These are phyloP conservation scores for Griposia aprilina DNA, from an alignment of 2,888 invertebrate genomes.

Conservation along the genomic window DNA sequence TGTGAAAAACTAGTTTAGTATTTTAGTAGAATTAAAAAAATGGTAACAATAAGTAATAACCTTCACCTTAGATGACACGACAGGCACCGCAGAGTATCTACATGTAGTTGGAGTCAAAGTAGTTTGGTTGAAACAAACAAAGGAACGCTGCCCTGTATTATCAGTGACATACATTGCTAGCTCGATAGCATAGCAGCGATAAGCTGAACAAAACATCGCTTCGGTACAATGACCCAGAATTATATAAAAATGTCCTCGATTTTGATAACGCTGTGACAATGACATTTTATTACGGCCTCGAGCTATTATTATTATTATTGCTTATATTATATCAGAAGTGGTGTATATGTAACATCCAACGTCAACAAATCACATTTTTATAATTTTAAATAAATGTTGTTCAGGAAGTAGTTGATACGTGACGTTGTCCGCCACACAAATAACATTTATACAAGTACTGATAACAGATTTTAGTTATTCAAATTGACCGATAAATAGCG, in stretches of 20 bases:
- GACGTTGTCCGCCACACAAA: constrained; percentile 37
- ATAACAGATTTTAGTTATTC: constrained; percentile 38
- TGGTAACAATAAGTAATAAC: constrained; percentile 20
- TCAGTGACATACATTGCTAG: constrained; percentile 88
- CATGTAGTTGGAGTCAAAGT: constrained; percentile 65
- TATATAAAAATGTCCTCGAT: constrained; percentile 89
- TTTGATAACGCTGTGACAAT: constrained; percentile 87
- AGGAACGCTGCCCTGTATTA: constrained; percentile 77
- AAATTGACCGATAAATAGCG: constrained; percentile 48
- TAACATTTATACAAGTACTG: constrained; percentile 31
- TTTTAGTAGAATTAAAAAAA: background rate
- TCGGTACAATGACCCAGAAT: constrained; percentile 90
- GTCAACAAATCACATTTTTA: constrained; percentile 33
- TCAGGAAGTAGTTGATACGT: constrained; percentile 41
- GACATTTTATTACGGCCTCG: constrained; percentile 84
- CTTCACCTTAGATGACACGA: constrained; percentile 48
- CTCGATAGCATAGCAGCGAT: constrained; percentile 84
- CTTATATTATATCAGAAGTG: constrained; percentile 52
- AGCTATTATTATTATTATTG: constrained; percentile 73
- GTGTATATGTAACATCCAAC: constrained; percentile 34
- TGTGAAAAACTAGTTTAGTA: background rate
- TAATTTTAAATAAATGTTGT: constrained; percentile 28
- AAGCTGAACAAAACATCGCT: constrained; percentile 88
- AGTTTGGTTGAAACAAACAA: constrained; percentile 79
- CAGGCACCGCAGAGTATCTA: constrained; percentile 23